Base-by-base conservation (phyloP, 2,888 invertebrate species). In the Cephus pygmeus region DNA sequence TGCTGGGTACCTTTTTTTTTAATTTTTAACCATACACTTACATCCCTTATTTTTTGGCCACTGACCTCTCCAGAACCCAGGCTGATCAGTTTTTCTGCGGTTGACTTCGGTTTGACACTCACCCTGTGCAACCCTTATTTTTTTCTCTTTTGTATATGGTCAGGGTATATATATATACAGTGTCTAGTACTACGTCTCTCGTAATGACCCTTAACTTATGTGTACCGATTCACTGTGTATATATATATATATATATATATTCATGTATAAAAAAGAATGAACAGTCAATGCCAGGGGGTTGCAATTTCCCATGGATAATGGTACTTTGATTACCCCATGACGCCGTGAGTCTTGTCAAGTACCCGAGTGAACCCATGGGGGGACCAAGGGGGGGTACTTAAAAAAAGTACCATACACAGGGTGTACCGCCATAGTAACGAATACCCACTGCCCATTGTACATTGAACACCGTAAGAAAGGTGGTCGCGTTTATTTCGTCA, bases 291-390 rank as follows among this genome's bases (percentile, higher is more conserved):
- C 77, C 82, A 81, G 85, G 84, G 89, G 88, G 89, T 87, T 87
- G 89, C 87, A 87, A 90, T 90, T 91, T 90, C 90, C 90, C 90
- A 90, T 90, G 90, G 90, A 90, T 91, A 91, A 90, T 90, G 88
- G 90, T 86, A 88, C 90, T 91, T 91, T 91, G 90, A 91, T 91
- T 91, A 90, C 89, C 87, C 88, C 87, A 88, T 88, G 88, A 89
- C 89, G 89, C 86, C 87, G 87, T 86, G 86, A 86, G 87, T 87
- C 85, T 86, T 86, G 87, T 90, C 89, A 89, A 90, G 89, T 90
- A 89, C 85, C 87, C 88, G 85, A 87, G 83, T 85, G 87, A 84
- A 87, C 87, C 84, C 40, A 69, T 12, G 12, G 71, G 73, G 73
- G 69, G 68, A 73, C 69, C 4, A n/a, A 6, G 33, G 15, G 33